These are phyloP conservation scores for Rhinoraja longicauda DNA, from an alignment of 2,797 vertebrate species.

Conservation along the genomic window DNA sequence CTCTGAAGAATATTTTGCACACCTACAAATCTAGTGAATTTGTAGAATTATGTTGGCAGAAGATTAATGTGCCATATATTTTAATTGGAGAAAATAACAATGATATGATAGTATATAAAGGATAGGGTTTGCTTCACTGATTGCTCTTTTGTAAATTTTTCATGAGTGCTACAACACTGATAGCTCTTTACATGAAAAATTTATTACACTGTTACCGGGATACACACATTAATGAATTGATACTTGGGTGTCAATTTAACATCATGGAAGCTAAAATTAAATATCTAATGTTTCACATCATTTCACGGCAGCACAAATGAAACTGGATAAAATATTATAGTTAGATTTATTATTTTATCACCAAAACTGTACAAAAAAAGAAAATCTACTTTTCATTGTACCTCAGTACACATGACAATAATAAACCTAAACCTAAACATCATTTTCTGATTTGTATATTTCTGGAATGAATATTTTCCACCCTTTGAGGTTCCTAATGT, in stretches of 20 bases:
- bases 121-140: not conserved
- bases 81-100: conserved; percentile 6
- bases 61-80: not conserved
- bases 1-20: not conserved
- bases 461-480: not conserved
- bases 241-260: conserved; percentile 12
- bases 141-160: not conserved
- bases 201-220: conserved; percentile 23
- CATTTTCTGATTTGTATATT: not conserved
- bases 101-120: not conserved
- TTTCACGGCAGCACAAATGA: not conserved
- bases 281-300: conserved; percentile 7
- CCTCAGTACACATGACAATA: too few species aligned
- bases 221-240: conserved; percentile 29
- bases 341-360: conserved; percentile 1
- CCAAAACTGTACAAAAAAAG: not conserved
- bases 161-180: conserved; percentile 23
- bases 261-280: not conserved
- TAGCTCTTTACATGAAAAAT: conserved; percentile 16
- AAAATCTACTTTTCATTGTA: not conserved
- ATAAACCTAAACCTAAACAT: too few species aligned
- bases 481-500: not conserved
- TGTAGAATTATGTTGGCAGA: not conserved
- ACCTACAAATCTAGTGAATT: not conserved
- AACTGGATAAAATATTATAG: not conserved